These are phyloP conservation scores for Phalanger gymnotis DNA, from an alignment of 2,797 vertebrate species.

Conservation along the genomic window DNA sequence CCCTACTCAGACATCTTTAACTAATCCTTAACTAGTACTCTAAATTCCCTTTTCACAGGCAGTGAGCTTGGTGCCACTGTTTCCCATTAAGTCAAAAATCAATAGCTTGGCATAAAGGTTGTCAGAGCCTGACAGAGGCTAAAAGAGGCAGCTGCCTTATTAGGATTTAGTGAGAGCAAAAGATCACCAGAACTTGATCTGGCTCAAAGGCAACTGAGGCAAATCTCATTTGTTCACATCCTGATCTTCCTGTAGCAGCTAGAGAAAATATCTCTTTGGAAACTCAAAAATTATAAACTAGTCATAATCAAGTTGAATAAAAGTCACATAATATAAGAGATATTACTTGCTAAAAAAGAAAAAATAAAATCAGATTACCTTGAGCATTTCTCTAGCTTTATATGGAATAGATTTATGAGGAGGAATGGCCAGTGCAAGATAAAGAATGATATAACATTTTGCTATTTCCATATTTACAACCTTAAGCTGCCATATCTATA, in stretches of 20 bases:
- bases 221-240: not conserved
- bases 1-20: too few species aligned
- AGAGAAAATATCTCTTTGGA: not conserved
- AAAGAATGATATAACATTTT: not conserved
- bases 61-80: not conserved
- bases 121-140: not conserved
- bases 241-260: not conserved
- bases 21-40: not conserved
- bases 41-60: not conserved
- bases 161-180: not conserved
- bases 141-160: not conserved
- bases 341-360: not conserved
- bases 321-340: not conserved
- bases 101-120: not conserved
- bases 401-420: not conserved
- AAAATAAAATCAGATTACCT: not conserved
- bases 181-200: not conserved
- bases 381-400: not conserved
- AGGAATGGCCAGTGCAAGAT: not conserved
- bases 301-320: not conserved
- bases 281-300: not conserved
- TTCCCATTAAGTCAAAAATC: not conserved
- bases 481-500: too few species aligned
- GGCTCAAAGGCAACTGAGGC: not conserved
- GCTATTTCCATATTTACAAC: too few species aligned